Evolutionary conservation across 2,797 vertebrate species (phyloP).

Genomic region (Leuciscus waleckii): DNA sequence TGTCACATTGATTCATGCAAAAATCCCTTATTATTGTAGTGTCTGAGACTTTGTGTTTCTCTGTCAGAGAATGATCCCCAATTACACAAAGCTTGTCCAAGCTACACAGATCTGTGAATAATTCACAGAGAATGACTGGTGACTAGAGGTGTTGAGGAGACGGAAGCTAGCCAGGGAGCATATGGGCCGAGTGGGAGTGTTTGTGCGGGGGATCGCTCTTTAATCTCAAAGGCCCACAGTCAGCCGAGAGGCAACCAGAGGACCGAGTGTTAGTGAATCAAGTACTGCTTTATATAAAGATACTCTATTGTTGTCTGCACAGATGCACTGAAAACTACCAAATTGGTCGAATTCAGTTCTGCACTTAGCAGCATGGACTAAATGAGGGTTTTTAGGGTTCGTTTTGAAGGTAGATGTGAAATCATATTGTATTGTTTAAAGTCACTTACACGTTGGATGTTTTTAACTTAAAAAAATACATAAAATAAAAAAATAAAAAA

Average conservation of each 20-base stretch:
- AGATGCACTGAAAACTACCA: conserved; percentile 44
- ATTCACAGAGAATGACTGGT: conserved; percentile 51
- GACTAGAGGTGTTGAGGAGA: conserved; percentile 51
- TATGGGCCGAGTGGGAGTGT: conserved; percentile 20
- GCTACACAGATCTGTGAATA: conserved; percentile 54
- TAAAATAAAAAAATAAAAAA: too few relatives aligned
- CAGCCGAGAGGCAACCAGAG: conserved; percentile 5
- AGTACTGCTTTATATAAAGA: conserved; percentile 42
- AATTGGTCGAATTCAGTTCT: conserved; percentile 12
- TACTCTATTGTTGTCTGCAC: conserved; percentile 29
- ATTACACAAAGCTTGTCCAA: conserved; percentile 11
- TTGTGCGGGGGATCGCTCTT: conserved; percentile 50
- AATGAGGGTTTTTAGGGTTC: background rate
- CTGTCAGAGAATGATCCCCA: conserved; percentile 8
- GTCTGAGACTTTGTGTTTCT: conserved; percentile 15
- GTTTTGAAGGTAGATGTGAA: background rate
- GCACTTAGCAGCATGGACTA: background rate
- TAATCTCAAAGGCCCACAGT: conserved; percentile 47
- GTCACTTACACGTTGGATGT: background rate
- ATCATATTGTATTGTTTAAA: background rate
- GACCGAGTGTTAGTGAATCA: conserved; percentile 10
- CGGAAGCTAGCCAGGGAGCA: conserved; percentile 33
- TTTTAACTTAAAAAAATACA: too few relatives aligned
- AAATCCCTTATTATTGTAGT: background rate
- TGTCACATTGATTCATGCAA: background rate